Conservation (phyloP, 1,140 invertebrate species). For the Oryctes rhinoceros region DNA sequence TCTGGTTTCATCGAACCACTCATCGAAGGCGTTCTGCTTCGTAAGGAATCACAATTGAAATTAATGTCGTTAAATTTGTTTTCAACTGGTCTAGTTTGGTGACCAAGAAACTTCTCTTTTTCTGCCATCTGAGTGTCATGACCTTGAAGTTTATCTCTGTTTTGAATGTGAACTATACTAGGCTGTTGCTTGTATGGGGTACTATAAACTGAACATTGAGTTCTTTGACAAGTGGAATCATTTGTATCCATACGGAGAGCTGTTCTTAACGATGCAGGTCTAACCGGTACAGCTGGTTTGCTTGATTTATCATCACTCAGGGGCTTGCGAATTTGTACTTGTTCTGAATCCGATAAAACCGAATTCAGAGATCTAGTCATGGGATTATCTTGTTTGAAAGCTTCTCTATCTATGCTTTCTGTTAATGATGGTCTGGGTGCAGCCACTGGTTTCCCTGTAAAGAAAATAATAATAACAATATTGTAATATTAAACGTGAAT, state of each 20-base stretch:
- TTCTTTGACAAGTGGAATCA: conserved; percentile 57
- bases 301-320: conserved; percentile 53
- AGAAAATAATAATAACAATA: neutral
- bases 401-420: conserved; percentile 12
- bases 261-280: conserved; percentile 72
- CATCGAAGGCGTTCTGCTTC: conserved; percentile 47
- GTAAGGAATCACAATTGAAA: conserved; percentile 45
- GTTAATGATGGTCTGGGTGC: conserved; percentile 45
- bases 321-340: conserved; percentile 50
- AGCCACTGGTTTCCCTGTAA: conserved; percentile 50
- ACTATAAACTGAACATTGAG: conserved; percentile 57
- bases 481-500: neutral
- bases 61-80: conserved; percentile 52
- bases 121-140: conserved; percentile 59
- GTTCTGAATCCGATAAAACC: conserved; percentile 46
- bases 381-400: conserved; percentile 5
- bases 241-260: conserved; percentile 60
- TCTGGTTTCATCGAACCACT: conserved; percentile 38
- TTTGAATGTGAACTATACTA: conserved; percentile 55
- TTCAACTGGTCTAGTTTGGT: conserved; percentile 46
- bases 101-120: conserved; percentile 58
- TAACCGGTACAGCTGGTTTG: conserved; percentile 77
- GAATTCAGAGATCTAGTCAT: conserved; percentile 43
- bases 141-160: conserved; percentile 51
- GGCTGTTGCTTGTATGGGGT: conserved; percentile 53